phyloP scores from a whole-genome alignment of 2,888 invertebrate genomes.

The Meiosimyza decipiens region DNA sequence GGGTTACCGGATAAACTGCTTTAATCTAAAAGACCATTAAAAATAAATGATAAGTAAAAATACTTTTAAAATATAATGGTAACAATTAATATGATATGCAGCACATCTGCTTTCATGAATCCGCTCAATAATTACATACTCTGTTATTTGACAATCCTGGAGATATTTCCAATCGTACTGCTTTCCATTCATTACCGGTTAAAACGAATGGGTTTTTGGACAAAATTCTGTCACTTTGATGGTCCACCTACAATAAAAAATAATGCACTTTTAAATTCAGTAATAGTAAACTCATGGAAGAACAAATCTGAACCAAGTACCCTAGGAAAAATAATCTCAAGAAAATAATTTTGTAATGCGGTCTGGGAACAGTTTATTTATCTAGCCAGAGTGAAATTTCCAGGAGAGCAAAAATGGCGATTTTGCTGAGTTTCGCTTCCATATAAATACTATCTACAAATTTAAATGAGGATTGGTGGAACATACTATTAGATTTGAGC shows the following conservation, averaged over 20 bases:
- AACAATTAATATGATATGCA: not conserved
- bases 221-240: conserved; percentile 67
- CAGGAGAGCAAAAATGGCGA: too few relatives aligned
- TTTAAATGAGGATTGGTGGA: too few relatives aligned
- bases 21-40: conserved; percentile 58
- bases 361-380: too few relatives aligned
- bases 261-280: not conserved
- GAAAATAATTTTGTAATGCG: too few relatives aligned
- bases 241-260: conserved; percentile 52
- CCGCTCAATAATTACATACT: conserved; percentile 53
- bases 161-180: conserved; percentile 67
- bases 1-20: conserved; percentile 68
- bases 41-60: too few relatives aligned
- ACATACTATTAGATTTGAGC: too few relatives aligned
- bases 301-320: too few relatives aligned
- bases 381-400: too few relatives aligned
- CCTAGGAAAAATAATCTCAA: too few relatives aligned
- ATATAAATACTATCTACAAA: too few relatives aligned
- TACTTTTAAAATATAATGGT: not conserved
- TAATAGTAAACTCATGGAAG: too few relatives aligned
- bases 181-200: conserved; percentile 68
- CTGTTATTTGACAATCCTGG: conserved; percentile 69
- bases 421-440: too few relatives aligned
- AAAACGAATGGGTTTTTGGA: conserved; percentile 68
- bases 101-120: not conserved